These are phyloP conservation scores for Achlya flavicornis DNA, from an alignment of 2,888 invertebrate species.

Conservation along the genomic window DNA sequence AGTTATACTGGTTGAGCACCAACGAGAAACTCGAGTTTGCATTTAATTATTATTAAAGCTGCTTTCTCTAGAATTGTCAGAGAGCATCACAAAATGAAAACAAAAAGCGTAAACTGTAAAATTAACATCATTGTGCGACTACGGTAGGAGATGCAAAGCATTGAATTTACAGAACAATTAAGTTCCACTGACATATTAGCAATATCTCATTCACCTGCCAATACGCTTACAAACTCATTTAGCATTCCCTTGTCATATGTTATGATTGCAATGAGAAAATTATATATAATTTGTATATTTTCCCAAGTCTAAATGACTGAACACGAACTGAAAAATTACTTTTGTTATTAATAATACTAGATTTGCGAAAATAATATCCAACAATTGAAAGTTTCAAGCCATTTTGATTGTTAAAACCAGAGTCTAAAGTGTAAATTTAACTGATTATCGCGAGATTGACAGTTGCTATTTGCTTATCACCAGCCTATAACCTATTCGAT, in stretches of 20 bases:
- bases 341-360: slow-evolving; percentile 34
- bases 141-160: slow-evolving; percentile 8
- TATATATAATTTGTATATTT: slow-evolving; percentile 29
- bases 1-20: neutral
- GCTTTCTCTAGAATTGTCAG: slow-evolving; percentile 25
- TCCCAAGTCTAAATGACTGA: slow-evolving; percentile 60
- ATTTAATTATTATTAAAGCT: slow-evolving; percentile 5
- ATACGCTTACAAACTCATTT: slow-evolving; percentile 64
- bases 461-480: too few relatives aligned
- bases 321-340: slow-evolving; percentile 65
- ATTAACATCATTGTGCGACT: slow-evolving; percentile 41
- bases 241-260: slow-evolving; percentile 44
- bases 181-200: slow-evolving; percentile 36
- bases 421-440: too few relatives aligned
- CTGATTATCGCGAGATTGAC: too few relatives aligned
- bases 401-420: too few relatives aligned
- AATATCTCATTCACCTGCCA: slow-evolving; percentile 52
- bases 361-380: too few relatives aligned
- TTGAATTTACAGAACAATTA: too few relatives aligned
- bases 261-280: slow-evolving; percentile 44
- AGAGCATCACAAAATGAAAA: slow-evolving; percentile 43
- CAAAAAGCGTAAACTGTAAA: slow-evolving; percentile 52
- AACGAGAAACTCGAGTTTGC: slow-evolving; percentile 1
- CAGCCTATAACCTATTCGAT: too few relatives aligned
- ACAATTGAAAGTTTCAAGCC: too few relatives aligned